Percentiles rank a stretch among this genome's conserved stretches.
Evolutionary conservation across 64 coral and sea anemone genomes (phyloP).

Genomic region (Stichodactyla mertensii): DNA sequence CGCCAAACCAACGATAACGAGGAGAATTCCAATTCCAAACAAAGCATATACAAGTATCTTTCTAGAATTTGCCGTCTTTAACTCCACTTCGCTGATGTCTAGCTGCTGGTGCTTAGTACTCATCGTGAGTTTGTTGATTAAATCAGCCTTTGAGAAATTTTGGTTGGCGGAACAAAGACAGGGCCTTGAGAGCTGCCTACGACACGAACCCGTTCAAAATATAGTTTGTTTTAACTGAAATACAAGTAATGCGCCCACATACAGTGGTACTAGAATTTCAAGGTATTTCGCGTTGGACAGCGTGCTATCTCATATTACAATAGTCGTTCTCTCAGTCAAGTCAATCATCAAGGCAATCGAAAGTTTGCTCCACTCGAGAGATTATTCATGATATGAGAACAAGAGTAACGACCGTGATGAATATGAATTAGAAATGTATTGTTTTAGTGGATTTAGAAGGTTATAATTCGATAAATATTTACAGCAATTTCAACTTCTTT

Average conservation of each 20-base stretch:
- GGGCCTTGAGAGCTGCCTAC: not conserved
- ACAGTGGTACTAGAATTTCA: not conserved
- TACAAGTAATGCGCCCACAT: not conserved
- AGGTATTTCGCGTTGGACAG: not conserved
- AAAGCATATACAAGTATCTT: not conserved
- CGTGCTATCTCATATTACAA: not conserved
- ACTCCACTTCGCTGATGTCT: not conserved
- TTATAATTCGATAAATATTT: too few species aligned
- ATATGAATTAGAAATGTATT: too few species aligned
- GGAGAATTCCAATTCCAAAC: not conserved
- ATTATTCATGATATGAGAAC: too few species aligned
- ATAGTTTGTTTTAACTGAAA: not conserved
- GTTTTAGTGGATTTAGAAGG: too few species aligned
- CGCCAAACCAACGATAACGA: slow-evolving; percentile 9
- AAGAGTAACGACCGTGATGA: too few species aligned
- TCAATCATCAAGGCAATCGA: not conserved
- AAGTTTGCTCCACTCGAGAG: too few species aligned
- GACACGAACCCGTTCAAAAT: not conserved
- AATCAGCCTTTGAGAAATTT: not conserved
- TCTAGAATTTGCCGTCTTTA: too few species aligned
- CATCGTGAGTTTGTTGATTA: not conserved
- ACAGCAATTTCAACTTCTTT: too few species aligned
- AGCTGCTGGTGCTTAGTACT: not conserved
- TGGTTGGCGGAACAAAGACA: not conserved
- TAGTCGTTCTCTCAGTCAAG: not conserved